Conservation (phyloP, 53 echinoderm and acorn worm genomes). For the Holothuria leucospilota region DNA sequence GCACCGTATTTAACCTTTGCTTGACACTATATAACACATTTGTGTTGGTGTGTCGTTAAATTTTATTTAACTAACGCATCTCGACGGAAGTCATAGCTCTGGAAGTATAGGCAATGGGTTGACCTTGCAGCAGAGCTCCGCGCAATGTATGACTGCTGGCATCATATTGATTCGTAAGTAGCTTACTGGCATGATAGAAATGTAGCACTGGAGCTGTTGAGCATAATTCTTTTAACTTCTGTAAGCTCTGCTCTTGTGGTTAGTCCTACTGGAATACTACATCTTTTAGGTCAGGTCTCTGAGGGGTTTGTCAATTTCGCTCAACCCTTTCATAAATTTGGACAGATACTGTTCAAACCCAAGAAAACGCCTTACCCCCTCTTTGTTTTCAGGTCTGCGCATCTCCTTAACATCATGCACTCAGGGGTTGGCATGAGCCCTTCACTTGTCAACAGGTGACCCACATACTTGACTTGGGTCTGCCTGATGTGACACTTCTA, state of each 20-base stretch:
- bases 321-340: constrained; percentile 59
- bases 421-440: constrained; percentile 55
- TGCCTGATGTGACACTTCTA: constrained; percentile 57
- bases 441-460: constrained; percentile 46
- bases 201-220: constrained; percentile 46
- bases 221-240: constrained; percentile 43
- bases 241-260: constrained; percentile 46
- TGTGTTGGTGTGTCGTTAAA: too few species aligned
- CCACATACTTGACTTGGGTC: constrained; percentile 53
- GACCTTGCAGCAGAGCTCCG: constrained; percentile 65
- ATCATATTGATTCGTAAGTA: constrained; percentile 60
- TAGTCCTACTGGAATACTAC: constrained; percentile 58
- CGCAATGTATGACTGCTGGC: constrained; percentile 63
- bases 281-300: constrained; percentile 47
- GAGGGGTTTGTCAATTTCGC: constrained; percentile 46
- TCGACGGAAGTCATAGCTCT: constrained; percentile 67
- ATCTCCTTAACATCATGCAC: constrained; percentile 47
- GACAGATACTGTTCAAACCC: constrained; percentile 59
- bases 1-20: too few species aligned
- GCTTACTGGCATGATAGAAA: constrained; percentile 51
- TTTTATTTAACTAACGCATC: too few species aligned
- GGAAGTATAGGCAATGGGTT: constrained; percentile 67
- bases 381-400: constrained; percentile 47
- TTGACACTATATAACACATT: too few species aligned
- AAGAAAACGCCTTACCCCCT: constrained; percentile 56